phyloP scores from a whole-genome alignment of 1,140 invertebrate species.

The Ditylenchus dipsaci region DNA sequence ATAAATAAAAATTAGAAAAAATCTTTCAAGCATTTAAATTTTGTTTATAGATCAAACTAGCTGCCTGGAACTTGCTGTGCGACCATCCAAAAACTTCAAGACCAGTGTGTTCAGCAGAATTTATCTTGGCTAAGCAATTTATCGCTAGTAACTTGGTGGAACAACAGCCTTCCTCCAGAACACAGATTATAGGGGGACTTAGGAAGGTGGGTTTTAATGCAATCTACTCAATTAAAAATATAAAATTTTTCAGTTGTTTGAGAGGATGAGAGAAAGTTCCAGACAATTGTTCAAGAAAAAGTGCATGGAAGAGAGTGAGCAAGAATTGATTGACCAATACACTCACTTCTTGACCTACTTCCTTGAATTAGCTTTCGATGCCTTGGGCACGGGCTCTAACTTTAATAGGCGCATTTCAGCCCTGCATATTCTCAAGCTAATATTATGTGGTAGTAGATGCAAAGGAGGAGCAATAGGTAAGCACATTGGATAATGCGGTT shows the following conservation, averaged over 20 bases:
- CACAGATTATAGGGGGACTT: constrained; percentile 25
- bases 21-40: background rate
- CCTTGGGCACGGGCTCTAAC: constrained; percentile 17
- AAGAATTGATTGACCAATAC: background rate
- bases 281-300: background rate
- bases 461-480: constrained; percentile 10
- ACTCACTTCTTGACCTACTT: constrained; percentile 12
- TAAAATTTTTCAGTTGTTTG: constrained; percentile 9
- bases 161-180: constrained; percentile 24
- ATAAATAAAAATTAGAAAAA: too few relatives aligned
- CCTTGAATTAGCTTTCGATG: constrained; percentile 22
- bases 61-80: constrained; percentile 31
- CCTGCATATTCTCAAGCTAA: constrained; percentile 10
- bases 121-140: constrained; percentile 22
- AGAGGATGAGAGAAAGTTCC: constrained; percentile 11
- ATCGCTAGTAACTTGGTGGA: constrained; percentile 25
- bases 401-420: constrained; percentile 31
- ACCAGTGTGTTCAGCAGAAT: constrained; percentile 19
- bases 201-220: constrained; percentile 14
- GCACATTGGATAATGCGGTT: too few relatives aligned
- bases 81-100: constrained; percentile 27
- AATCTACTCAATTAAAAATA: background rate
- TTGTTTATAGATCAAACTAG: constrained; percentile 24
- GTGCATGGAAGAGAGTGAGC: background rate
- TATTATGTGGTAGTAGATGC: constrained; percentile 5